Base-by-base conservation (phyloP, 2,797 vertebrate species). In the Xiphorhynchus erythropygius region DNA sequence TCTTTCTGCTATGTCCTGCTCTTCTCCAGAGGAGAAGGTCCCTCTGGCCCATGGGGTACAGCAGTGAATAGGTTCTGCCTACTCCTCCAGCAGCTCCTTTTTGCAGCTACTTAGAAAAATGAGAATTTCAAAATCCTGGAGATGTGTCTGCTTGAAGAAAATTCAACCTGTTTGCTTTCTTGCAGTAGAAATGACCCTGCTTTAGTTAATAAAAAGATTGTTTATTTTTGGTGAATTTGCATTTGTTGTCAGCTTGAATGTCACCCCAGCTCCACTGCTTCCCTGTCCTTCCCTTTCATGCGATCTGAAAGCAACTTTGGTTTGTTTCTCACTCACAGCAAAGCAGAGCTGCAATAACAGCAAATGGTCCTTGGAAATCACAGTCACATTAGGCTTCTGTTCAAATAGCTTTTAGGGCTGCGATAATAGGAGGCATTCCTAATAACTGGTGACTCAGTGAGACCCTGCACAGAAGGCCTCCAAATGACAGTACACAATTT, bases 281-380 rank as follows among this genome's bases (percentile, higher is more conserved):
- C 95, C 83, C 81, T 13, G 52, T 84, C 67, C 67, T 89, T 94
- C 94, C 94, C 94, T 94, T 97, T 92, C 91, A 92, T 80, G 89
- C 84, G 87, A 85, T 84, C 89, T 93, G 93, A 96, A 97, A 96
- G 96, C 96, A 95, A 95, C 98, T 97, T 97, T 86, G 89, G 95
- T 97, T 97, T 96, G 96, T 79, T 92, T 94, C 96, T 96, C 95
- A 80, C 94, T 97, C 97, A 95, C 96, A 97, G 96, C 83, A 87
- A 94, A 97, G 92, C 97, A 97, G 96, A 97, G 95, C 96, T 83
- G 97, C 96, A 97, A 97, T 98, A 98, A 98, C 91, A 93, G 97
- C 97, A 98, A 98, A 98, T 98, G 98, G 97, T 94, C 97, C 98
- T 98, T 98, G 98, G 98, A 98, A 98, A 97, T 97, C 97, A 97